phyloP scores from a whole-genome alignment of 92 coral and sea anemone species.

The Micromussa lordhowensis region DNA sequence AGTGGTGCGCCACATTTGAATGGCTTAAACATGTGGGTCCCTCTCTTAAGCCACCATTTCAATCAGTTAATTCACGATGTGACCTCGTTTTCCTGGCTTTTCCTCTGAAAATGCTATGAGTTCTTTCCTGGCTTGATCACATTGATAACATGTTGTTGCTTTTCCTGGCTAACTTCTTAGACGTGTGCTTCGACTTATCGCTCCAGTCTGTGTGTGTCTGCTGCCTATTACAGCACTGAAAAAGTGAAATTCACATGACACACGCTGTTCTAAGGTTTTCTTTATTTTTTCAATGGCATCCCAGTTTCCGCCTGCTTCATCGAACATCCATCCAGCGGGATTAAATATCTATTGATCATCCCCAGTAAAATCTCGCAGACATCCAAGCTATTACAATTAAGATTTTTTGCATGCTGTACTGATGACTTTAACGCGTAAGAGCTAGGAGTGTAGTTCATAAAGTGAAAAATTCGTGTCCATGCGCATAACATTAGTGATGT shows the following conservation, averaged over 20 bases:
- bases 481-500: no score
- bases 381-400: no score
- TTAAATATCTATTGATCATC: no score
- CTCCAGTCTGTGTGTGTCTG: constrained; percentile 44
- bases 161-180: constrained; percentile 31
- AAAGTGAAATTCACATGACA: constrained; percentile 63
- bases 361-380: no score
- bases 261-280: constrained; percentile 42
- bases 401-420: no score
- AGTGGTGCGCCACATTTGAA: constrained; percentile 43
- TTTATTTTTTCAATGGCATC: constrained; percentile 34
- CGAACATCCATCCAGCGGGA: no score
- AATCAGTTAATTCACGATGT: constrained; percentile 19
- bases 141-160: constrained; percentile 27
- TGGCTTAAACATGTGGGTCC: constrained; percentile 52
- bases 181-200: constrained; percentile 41
- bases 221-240: constrained; percentile 54
- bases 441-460: no score
- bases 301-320: constrained; percentile 66
- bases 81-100: constrained; percentile 38
- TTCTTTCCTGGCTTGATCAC: constrained; percentile 37
- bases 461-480: no score
- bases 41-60: constrained; percentile 51
- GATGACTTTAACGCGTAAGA: no score
- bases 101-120: constrained; percentile 36